phyloP scores from a whole-genome alignment of 2,113 vertebrate species.

The Equus przewalskii region DNA sequence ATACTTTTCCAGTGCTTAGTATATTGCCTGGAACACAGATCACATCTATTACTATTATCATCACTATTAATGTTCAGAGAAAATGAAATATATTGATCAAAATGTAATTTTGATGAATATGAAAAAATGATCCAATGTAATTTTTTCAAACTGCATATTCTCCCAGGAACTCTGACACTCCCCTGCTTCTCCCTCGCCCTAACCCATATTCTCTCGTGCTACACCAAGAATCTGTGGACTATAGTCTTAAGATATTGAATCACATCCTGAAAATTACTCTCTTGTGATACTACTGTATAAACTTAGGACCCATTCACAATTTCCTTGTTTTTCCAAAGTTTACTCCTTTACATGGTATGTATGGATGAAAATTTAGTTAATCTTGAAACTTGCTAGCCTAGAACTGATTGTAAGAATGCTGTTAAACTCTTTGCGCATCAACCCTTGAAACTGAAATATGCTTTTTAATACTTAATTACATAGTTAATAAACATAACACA shows the following conservation, averaged over 20 bases:
- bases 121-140: too few relatives aligned
- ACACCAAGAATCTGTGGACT: background rate
- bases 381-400: background rate
- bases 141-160: background rate
- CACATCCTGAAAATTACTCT: background rate
- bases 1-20: background rate
- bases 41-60: background rate
- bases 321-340: background rate
- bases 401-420: background rate
- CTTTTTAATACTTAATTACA: background rate
- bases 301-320: background rate
- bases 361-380: background rate
- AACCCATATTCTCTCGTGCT: background rate
- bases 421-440: background rate
- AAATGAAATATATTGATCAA: constrained; percentile 3
- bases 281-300: background rate
- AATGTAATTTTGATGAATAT: background rate
- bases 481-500: background rate
- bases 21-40: background rate
- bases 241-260: background rate
- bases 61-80: background rate
- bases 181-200: accelerated
- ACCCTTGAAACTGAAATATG: background rate
- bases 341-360: background rate
- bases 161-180: background rate